These are phyloP conservation scores for Ammodytes dubius DNA, from an alignment of 2,113 vertebrate genomes.

Conservation along the genomic window DNA sequence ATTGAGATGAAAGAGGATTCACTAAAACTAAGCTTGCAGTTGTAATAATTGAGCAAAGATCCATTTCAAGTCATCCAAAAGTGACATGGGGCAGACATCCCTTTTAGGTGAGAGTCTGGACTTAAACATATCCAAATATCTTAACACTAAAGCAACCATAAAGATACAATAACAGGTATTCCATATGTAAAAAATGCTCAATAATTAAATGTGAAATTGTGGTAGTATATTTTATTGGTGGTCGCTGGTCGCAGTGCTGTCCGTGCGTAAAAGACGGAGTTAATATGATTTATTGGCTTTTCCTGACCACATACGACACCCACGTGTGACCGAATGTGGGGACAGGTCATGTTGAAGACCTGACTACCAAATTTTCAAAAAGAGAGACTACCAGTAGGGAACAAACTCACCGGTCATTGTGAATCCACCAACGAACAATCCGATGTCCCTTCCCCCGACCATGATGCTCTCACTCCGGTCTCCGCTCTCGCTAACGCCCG, in stretches of 20 bases:
- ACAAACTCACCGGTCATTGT: constrained; percentile 95
- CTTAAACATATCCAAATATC: neutral
- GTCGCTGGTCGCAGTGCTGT: neutral
- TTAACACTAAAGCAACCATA: too few relatives aligned
- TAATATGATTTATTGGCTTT: neutral
- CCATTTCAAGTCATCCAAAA: neutral
- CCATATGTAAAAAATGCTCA: neutral
- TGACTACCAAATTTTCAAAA: neutral
- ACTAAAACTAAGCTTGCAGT: neutral
- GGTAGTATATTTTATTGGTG: neutral
- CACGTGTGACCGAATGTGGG: neutral
- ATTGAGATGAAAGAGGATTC: neutral
- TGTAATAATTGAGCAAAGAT: neutral
- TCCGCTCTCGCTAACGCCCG: constrained; percentile 72
- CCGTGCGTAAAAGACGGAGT: constrained; percentile 52
- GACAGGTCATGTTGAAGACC: neutral
- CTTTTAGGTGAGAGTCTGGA: neutral
- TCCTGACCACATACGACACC: neutral
- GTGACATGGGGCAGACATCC: neutral
- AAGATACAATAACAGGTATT: neutral
- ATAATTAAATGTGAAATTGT: neutral
- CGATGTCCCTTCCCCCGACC: constrained; percentile 96
- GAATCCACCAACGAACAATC: constrained; percentile 95
- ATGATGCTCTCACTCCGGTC: constrained; percentile 95
- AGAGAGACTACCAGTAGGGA: neutral